Evolutionary conservation across 2,888 invertebrate genomes (phyloP).

Genomic region (Germaria angustata): DNA sequence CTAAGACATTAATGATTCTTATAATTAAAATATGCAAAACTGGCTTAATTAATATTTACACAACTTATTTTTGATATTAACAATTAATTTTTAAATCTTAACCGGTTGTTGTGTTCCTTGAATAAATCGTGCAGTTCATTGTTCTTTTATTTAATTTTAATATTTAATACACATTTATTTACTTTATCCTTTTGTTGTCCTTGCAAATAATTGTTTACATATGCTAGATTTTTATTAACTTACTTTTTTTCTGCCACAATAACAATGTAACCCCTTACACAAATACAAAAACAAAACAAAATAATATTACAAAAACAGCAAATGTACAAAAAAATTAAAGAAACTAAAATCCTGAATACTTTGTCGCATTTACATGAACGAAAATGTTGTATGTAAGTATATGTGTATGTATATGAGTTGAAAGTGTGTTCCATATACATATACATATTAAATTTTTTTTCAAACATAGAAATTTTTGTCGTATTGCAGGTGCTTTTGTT

Average conservation of each 20-base stretch:
- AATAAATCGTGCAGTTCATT: conserved; percentile 13
- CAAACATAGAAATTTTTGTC: conserved; percentile 71
- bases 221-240: conserved; percentile 48
- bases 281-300: background rate
- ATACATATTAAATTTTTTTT: conserved; percentile 35
- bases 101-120: no score
- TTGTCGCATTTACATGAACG: conserved; percentile 70
- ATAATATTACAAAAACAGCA: background rate
- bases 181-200: conserved; percentile 27
- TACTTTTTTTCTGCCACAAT: background rate
- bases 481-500: conserved; percentile 75
- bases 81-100: conserved; percentile 4
- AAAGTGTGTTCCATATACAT: background rate
- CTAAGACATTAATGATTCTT: background rate
- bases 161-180: conserved; percentile 45
- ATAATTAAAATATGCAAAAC: background rate
- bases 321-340: conserved; percentile 17
- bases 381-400: conserved; percentile 58
- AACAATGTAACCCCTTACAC: conserved; percentile 9
- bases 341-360: conserved; percentile 65
- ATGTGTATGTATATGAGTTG: background rate
- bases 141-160: conserved; percentile 35
- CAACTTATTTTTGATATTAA: background rate
- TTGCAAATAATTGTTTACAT: conserved; percentile 49
- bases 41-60: background rate